Percentiles rank a stretch among this genome's conserved stretches.
phyloP scores from a whole-genome alignment of 2,113 vertebrate species.

The Otolemur garnettii region DNA sequence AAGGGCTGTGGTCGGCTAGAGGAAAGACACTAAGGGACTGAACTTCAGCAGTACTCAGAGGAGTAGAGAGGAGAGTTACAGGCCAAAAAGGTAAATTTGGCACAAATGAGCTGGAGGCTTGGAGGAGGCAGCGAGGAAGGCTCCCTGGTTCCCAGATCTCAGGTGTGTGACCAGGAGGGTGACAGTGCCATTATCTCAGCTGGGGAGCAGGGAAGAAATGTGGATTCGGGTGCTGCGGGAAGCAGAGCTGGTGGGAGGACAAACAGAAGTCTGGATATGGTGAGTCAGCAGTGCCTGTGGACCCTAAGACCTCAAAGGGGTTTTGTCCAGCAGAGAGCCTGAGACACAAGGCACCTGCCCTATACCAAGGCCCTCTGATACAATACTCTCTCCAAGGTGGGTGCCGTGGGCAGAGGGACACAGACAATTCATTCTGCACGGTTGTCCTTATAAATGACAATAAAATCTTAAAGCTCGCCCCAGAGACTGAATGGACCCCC shows the following conservation, averaged over 20 bases:
- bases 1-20: background rate
- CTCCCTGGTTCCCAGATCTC: background rate
- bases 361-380: background rate
- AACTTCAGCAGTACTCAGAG: background rate
- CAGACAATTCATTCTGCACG: background rate
- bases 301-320: background rate
- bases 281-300: background rate
- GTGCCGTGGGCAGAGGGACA: background rate
- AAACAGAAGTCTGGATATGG: fast-evolving
- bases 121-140: background rate
- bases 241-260: background rate
- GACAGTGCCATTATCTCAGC: background rate
- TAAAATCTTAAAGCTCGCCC: no score
- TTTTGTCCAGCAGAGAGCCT: background rate
- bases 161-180: background rate
- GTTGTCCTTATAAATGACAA: no score
- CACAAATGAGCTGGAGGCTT: background rate
- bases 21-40: background rate
- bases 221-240: background rate
- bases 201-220: no score
- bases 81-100: fast-evolving
- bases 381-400: background rate
- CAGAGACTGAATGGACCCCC: no score
- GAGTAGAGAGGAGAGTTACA: background rate
- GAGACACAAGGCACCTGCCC: background rate